Conservation (phyloP, 2,113 vertebrate species). For the Otus sunia region DNA sequence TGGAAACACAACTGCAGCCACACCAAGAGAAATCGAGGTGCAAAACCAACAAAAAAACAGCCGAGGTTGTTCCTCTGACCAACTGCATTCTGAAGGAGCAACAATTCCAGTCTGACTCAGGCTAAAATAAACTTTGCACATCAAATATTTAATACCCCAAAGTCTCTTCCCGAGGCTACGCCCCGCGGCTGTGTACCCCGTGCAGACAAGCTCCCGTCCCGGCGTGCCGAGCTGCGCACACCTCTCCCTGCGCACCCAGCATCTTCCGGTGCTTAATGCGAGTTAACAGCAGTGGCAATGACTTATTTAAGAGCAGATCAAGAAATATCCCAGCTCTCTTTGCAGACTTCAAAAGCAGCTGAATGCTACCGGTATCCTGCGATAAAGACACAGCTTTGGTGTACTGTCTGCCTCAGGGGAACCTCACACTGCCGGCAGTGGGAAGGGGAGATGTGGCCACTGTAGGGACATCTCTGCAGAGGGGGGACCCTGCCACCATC, state of each 20-base stretch:
- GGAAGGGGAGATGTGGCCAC: not conserved
- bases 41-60: rapidly evolving
- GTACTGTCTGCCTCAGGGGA: not conserved
- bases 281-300: constrained; percentile 55
- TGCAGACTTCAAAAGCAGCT: constrained; percentile 58
- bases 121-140: constrained; percentile 12
- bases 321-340: constrained; percentile 46
- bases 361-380: not conserved
- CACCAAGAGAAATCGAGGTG: not conserved
- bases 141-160: constrained; percentile 1
- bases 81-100: not conserved
- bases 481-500: not conserved
- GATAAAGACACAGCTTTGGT: constrained; percentile 39
- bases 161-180: not conserved
- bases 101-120: not conserved
- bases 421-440: rapidly evolving
- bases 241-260: not conserved
- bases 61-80: not conserved
- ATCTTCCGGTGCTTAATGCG: not conserved
- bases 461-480: rapidly evolving
- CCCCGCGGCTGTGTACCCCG: not conserved
- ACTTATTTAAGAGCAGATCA: constrained; percentile 68
- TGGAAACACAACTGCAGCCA: rapidly evolving
- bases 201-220: not conserved
- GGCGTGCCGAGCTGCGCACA: not conserved